Conservation (phyloP, 2,888 invertebrate species). For the Pammene fasciana region DNA sequence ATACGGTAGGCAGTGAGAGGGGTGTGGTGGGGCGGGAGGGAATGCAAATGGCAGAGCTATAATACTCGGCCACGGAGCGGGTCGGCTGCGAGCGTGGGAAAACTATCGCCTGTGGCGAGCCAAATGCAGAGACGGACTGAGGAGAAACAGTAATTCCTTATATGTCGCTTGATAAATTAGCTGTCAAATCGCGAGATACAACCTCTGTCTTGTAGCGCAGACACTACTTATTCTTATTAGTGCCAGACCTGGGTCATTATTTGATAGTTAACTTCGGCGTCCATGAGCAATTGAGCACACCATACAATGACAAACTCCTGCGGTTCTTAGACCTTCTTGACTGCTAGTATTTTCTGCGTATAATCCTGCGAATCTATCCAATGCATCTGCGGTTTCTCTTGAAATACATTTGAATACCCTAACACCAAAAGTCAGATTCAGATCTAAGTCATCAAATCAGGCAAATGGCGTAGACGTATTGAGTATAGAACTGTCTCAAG, state of each 20-base stretch:
- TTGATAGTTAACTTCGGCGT: too few species aligned
- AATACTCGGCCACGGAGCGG: constrained; percentile 74
- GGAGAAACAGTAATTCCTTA: constrained; percentile 28
- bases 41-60: constrained; percentile 81
- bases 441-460: too few species aligned
- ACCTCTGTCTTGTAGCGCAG: background rate
- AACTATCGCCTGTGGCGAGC: constrained; percentile 83
- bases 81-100: constrained; percentile 80
- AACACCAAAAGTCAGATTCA: too few species aligned
- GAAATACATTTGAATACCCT: too few species aligned
- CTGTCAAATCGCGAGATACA: background rate
- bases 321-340: too few species aligned
- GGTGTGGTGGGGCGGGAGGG: constrained; percentile 55
- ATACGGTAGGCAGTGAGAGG: constrained; percentile 71
- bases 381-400: too few species aligned
- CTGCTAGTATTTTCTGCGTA: too few species aligned
- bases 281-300: too few species aligned
- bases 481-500: too few species aligned
- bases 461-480: too few species aligned
- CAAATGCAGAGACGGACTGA: constrained; percentile 63
- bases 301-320: too few species aligned
- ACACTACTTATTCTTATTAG: background rate
- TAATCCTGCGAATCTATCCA: too few species aligned
- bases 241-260: background rate
- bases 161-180: constrained; percentile 8